A percentile compares a stretch with the other conserved stretches of the same genome.
Evolutionary conservation across 2,797 vertebrate species (phyloP).

Genomic region (Epinephelus malabaricus): DNA sequence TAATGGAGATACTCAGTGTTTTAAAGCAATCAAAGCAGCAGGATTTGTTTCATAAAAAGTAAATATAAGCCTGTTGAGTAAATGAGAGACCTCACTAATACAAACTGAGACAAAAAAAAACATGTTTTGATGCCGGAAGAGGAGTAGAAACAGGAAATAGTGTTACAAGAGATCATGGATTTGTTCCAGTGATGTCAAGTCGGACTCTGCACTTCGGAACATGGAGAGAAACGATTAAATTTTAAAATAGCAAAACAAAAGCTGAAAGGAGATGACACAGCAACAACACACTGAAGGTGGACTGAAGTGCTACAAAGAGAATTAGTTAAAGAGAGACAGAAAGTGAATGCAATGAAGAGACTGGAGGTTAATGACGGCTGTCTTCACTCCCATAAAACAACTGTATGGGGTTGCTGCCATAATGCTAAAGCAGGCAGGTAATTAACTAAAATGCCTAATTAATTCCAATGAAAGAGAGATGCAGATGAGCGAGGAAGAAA

Average conservation of each 20-base stretch:
- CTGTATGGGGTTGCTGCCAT: constrained; percentile 52
- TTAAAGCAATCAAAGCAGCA: constrained; percentile 45
- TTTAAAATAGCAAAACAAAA: constrained; percentile 46
- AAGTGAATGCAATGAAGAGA: constrained; percentile 20
- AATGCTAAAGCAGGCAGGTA: constrained; percentile 67
- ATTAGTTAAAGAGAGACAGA: constrained; percentile 14
- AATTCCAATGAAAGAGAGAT: constrained; percentile 60
- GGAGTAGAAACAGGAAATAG: not conserved
- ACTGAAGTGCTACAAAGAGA: constrained; percentile 15
- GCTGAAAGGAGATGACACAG: constrained; percentile 1
- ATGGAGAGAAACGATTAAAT: constrained; percentile 23
- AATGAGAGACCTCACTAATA: constrained; percentile 2
- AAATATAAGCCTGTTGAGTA: constrained; percentile 30
- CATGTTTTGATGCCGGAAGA: not conserved
- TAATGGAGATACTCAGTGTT: constrained; percentile 17
- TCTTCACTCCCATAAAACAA: constrained; percentile 40
- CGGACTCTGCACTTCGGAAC: constrained; percentile 24
- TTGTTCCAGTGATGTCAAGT: constrained; percentile 18
- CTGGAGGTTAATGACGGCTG: constrained; percentile 59
- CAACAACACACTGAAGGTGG: constrained; percentile 9
- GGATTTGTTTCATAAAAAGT: constrained; percentile 37
- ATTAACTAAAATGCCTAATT: constrained; percentile 73
- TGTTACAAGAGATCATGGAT: not conserved
- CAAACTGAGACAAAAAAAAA: not conserved
- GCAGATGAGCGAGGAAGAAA: constrained; percentile 53